These are phyloP conservation scores for Papilio elwesi DNA, from an alignment of 2,888 invertebrate genomes.

Conservation along the genomic window DNA sequence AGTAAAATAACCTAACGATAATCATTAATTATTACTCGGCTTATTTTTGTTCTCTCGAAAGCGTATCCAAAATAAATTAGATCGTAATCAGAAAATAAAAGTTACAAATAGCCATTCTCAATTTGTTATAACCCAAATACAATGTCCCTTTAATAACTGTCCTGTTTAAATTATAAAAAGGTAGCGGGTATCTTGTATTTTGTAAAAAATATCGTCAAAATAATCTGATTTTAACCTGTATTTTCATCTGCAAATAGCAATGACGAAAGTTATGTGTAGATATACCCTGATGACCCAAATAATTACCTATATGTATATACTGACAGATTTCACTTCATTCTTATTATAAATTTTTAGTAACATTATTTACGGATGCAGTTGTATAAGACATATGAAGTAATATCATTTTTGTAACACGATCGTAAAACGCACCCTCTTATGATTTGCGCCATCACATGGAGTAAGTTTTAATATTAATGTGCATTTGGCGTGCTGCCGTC, in stretches of 20 bases:
- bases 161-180: slow-evolving; percentile 8
- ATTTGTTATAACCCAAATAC: slow-evolving; percentile 36
- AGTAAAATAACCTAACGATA: background rate
- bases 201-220: too few species aligned
- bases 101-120: slow-evolving; percentile 34
- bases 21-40: background rate
- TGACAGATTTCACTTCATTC: too few species aligned
- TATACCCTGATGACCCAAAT: too few species aligned
- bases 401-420: background rate
- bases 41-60: slow-evolving; percentile 13
- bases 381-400: too few species aligned
- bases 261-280: too few species aligned
- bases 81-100: slow-evolving; percentile 28
- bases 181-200: slow-evolving; percentile 1
- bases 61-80: slow-evolving; percentile 30
- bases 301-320: too few species aligned
- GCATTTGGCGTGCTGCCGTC: slow-evolving; percentile 71
- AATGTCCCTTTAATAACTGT: slow-evolving; percentile 36
- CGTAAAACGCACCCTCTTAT: slow-evolving; percentile 43
- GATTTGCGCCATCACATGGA: slow-evolving; percentile 45
- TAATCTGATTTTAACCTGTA: too few species aligned
- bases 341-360: too few species aligned
- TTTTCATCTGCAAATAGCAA: too few species aligned
- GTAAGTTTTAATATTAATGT: slow-evolving; percentile 77
- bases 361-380: too few species aligned